phyloP scores from a whole-genome alignment of 2,888 invertebrate genomes.

The Agrypnus murinus region DNA sequence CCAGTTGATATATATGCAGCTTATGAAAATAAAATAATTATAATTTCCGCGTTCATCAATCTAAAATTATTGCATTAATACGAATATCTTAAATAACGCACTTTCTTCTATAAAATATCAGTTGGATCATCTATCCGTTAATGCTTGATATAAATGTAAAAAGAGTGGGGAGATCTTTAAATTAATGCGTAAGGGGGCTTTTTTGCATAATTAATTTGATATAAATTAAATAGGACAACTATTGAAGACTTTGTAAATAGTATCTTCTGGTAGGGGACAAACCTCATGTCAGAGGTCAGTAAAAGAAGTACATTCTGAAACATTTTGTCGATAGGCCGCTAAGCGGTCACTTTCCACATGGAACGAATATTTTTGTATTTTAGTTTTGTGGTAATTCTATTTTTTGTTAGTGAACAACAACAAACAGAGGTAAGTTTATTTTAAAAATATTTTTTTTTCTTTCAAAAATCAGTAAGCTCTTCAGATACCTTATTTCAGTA shows the following conservation, averaged over 20 bases:
- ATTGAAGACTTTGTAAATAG: slow-evolving; percentile 39
- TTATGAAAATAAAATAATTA: no score
- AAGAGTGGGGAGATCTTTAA: slow-evolving; percentile 14
- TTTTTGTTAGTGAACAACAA: slow-evolving; percentile 19
- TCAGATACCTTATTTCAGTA: slow-evolving; percentile 12
- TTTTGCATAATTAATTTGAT: slow-evolving; percentile 30
- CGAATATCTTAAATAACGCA: no score
- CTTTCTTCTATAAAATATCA: background rate
- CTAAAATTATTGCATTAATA: no score
- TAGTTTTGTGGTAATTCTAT: slow-evolving; percentile 14
- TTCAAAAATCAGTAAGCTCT: no score
- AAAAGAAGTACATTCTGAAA: slow-evolving; percentile 64
- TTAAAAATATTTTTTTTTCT: background rate
- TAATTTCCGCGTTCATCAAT: no score
- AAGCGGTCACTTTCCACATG: slow-evolving; percentile 64
- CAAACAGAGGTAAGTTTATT: slow-evolving; percentile 30
- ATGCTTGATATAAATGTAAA: background rate
- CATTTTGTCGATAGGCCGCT: slow-evolving; percentile 64
- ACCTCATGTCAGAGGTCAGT: slow-evolving; percentile 49
- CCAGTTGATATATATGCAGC: background rate
- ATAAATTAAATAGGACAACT: slow-evolving; percentile 47
- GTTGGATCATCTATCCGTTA: background rate
- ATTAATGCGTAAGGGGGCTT: slow-evolving; percentile 8
- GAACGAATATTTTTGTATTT: slow-evolving; percentile 49
- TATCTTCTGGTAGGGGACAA: slow-evolving; percentile 45